phyloP scores from a whole-genome alignment of 2,797 vertebrate genomes.

The Epinephelus awoara region DNA sequence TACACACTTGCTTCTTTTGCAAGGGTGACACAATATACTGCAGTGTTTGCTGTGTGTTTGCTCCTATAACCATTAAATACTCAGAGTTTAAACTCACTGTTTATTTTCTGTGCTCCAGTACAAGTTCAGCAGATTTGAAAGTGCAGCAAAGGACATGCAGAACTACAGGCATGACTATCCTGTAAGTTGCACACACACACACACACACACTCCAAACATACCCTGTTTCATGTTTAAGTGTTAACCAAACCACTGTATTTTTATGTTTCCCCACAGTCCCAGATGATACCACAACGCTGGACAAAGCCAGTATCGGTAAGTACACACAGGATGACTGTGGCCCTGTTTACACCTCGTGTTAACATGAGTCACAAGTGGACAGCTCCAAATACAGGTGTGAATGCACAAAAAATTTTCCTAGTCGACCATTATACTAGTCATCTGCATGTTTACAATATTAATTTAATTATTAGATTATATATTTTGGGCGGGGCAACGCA shows the following conservation, averaged over 20 bases:
- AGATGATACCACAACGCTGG: fast-evolving
- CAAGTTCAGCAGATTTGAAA: slow-evolving; percentile 79
- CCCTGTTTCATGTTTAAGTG: neutral
- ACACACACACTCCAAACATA: neutral
- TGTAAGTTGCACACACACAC: slow-evolving; percentile 76
- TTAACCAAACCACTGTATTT: neutral
- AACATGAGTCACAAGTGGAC: no score
- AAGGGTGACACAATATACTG: neutral
- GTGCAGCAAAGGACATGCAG: slow-evolving; percentile 88
- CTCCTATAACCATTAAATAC: neutral
- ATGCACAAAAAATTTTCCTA: no score
- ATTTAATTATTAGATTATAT: no score
- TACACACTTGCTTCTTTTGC: neutral
- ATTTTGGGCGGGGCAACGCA: no score
- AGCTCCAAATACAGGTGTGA: no score
- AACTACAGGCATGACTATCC: slow-evolving; percentile 88
- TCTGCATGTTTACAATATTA: no score
- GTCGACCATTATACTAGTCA: no score
- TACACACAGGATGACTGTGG: neutral
- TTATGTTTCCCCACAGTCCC: neutral
- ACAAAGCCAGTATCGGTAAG: neutral
- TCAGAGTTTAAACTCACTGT: neutral
- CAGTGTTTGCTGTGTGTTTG: neutral
- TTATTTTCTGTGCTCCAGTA: slow-evolving; percentile 11
- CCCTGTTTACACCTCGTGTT: no score